These are phyloP conservation scores for Seriola quinqueradiata DNA, from an alignment of 2,113 vertebrate species.

Conservation along the genomic window DNA sequence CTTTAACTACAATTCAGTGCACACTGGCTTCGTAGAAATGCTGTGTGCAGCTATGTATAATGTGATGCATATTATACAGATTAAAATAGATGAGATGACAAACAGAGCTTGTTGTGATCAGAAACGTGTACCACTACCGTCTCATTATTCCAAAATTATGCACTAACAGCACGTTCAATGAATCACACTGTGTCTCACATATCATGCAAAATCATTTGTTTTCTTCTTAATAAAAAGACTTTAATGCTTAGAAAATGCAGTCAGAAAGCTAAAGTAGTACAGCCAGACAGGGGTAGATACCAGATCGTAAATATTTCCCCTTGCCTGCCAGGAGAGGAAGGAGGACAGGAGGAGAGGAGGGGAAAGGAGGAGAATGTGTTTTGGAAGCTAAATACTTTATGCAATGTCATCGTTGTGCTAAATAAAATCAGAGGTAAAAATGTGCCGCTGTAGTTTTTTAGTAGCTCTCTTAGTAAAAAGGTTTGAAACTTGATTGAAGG, in stretches of 20 bases:
- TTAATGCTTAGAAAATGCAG: constrained; percentile 9
- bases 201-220: neutral
- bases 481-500: neutral
- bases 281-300: neutral
- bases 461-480: neutral
- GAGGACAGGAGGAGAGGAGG: neutral
- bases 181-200: neutral
- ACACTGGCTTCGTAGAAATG: neutral
- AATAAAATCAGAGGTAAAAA: constrained; percentile 25
- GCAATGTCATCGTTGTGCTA: constrained; percentile 18
- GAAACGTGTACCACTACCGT: neutral
- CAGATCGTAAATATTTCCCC: constrained; percentile 20
- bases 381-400: constrained; percentile 14
- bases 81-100: neutral
- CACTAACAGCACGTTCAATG: neutral
- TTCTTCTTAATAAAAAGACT: neutral
- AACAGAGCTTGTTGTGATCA: neutral
- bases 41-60: neutral
- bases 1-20: neutral
- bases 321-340: constrained; percentile 12
- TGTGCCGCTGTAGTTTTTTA: neutral
- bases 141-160: neutral
- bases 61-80: neutral
- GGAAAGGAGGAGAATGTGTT: neutral
- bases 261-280: neutral